phyloP scores from a whole-genome alignment of 2,797 vertebrate species.

The Amazona ochrocephala region DNA sequence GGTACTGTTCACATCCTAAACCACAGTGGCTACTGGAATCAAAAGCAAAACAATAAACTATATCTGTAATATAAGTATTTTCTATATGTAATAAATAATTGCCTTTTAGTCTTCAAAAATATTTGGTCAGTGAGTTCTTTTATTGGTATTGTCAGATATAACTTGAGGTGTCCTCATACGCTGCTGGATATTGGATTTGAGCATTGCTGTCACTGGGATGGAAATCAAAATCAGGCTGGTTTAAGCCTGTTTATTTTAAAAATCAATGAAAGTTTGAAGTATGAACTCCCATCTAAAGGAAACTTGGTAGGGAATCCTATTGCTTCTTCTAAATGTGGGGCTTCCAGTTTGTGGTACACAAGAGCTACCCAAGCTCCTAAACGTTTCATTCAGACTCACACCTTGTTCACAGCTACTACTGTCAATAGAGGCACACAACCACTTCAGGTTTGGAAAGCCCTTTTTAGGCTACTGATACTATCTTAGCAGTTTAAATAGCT shows the following conservation, averaged over 20 bases:
- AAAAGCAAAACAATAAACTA: background rate
- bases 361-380: background rate
- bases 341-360: background rate
- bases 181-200: background rate
- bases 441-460: background rate
- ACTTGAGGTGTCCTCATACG: background rate
- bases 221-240: background rate
- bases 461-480: background rate
- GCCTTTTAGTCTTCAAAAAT: conserved; percentile 17
- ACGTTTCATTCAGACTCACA: background rate
- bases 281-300: background rate
- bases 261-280: background rate
- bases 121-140: background rate
- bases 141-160: background rate
- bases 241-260: background rate
- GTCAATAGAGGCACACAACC: accelerated
- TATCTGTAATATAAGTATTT: conserved; percentile 23
- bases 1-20: background rate
- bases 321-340: background rate
- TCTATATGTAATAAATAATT: conserved; percentile 16
- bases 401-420: background rate
- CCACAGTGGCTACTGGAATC: background rate
- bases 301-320: background rate
- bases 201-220: background rate
- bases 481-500: background rate